phyloP scores from a whole-genome alignment of 2,113 vertebrate genomes.

The Gavia stellata region DNA sequence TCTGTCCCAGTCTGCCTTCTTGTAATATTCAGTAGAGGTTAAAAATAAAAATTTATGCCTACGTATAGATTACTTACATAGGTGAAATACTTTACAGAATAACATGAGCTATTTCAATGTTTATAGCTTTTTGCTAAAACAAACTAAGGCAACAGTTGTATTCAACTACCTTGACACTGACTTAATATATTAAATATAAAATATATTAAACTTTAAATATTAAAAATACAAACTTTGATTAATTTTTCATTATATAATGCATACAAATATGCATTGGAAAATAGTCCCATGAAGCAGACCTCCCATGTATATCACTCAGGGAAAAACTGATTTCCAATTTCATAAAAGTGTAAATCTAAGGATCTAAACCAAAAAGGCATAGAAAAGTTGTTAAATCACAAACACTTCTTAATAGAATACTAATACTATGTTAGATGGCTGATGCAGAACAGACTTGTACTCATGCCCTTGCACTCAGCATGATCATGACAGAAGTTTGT shows the following conservation, averaged over 20 bases:
- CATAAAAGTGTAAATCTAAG: not conserved
- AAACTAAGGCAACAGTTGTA: not conserved
- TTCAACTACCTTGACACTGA: not conserved
- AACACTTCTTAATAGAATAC: not conserved
- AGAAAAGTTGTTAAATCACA: not conserved
- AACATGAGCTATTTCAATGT: not conserved
- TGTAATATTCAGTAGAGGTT: not conserved
- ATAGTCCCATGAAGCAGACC: not conserved
- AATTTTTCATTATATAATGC: not conserved
- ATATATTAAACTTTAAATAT: not conserved
- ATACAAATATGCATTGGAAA: not conserved
- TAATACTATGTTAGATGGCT: not conserved
- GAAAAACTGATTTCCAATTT: not conserved
- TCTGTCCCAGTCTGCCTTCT: not conserved
- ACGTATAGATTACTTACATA: not conserved
- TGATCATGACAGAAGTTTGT: not conserved
- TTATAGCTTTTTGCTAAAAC: not conserved
- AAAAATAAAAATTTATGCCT: not conserved
- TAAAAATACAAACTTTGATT: not conserved
- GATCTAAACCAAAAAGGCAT: not conserved
- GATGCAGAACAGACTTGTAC: not conserved
- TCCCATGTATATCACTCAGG: not conserved
- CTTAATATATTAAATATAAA: not conserved
- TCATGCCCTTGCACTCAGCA: not conserved
- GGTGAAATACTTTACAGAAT: not conserved